Evolutionary conservation across 2,797 vertebrate species (phyloP).

Genomic region (Manis pentadactyla): DNA sequence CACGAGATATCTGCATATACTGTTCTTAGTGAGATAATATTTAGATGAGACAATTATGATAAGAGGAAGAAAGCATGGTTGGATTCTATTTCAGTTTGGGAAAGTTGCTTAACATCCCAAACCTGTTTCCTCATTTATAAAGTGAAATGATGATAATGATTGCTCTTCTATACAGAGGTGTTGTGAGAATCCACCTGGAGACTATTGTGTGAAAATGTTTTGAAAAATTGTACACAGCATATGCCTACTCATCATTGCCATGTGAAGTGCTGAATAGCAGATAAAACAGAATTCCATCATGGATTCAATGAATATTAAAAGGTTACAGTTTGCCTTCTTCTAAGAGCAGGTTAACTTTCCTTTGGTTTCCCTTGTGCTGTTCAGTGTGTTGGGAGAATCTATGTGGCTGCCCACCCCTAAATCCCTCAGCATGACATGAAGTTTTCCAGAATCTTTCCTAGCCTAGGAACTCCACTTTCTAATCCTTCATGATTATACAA

Average conservation of each 20-base stretch:
- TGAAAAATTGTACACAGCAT: not conserved
- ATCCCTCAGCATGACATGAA: not conserved
- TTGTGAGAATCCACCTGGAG: not conserved
- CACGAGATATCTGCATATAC: not conserved
- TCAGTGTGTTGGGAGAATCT: constrained; percentile 24
- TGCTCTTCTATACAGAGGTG: not conserved
- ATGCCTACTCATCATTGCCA: constrained; percentile 34
- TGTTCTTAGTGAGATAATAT: constrained; percentile 43
- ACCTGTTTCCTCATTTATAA: constrained; percentile 57
- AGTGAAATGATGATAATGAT: constrained; percentile 28
- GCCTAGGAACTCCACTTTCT: constrained; percentile 21
- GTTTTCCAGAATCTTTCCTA: constrained; percentile 38
- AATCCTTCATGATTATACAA: constrained; percentile 57
- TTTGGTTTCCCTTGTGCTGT: constrained; percentile 49
- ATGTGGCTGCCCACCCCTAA: not conserved
- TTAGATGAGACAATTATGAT: constrained; percentile 21
- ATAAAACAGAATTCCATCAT: constrained; percentile 49
- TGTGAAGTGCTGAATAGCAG: constrained; percentile 44
- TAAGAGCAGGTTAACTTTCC: constrained; percentile 29
- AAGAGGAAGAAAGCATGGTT: constrained; percentile 29
- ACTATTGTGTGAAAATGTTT: constrained; percentile 39
- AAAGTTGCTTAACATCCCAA: constrained; percentile 5
- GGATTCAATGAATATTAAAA: constrained; percentile 57
- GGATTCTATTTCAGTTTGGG: not conserved
- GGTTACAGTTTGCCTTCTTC: not conserved